Percentiles rank a stretch among this genome's conserved stretches.
Conservation (phyloP, 2,888 invertebrate genomes). For the Platypus cylindrus region DNA sequence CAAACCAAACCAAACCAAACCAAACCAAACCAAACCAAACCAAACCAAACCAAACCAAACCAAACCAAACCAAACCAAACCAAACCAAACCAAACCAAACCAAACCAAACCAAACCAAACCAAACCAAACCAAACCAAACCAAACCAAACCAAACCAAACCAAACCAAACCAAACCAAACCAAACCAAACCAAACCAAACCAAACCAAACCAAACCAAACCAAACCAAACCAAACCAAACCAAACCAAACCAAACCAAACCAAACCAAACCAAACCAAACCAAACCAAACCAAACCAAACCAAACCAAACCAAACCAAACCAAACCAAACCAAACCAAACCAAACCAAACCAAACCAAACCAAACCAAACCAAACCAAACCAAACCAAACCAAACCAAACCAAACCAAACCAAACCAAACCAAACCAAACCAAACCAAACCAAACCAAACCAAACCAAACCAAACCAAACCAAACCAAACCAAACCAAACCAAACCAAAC, state of each 20-base stretch:
- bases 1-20: slow-evolving; percentile 1
- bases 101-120: slow-evolving; percentile 1
- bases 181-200: neutral
- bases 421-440: neutral
- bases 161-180: neutral
- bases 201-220: slow-evolving; percentile 1
- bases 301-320: slow-evolving; percentile 1
- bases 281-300: neutral
- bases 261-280: neutral
- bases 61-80: neutral
- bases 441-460: neutral
- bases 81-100: neutral
- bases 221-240: neutral
- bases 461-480: neutral
- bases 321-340: neutral
- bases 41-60: neutral
- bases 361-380: neutral
- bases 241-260: neutral
- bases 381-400: neutral
- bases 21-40: neutral
- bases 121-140: neutral
- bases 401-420: slow-evolving; percentile 1
- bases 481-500: neutral
- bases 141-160: neutral
- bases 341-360: neutral